phyloP scores from a whole-genome alignment of 2,113 vertebrate genomes.

The Atractosteus spatula region DNA sequence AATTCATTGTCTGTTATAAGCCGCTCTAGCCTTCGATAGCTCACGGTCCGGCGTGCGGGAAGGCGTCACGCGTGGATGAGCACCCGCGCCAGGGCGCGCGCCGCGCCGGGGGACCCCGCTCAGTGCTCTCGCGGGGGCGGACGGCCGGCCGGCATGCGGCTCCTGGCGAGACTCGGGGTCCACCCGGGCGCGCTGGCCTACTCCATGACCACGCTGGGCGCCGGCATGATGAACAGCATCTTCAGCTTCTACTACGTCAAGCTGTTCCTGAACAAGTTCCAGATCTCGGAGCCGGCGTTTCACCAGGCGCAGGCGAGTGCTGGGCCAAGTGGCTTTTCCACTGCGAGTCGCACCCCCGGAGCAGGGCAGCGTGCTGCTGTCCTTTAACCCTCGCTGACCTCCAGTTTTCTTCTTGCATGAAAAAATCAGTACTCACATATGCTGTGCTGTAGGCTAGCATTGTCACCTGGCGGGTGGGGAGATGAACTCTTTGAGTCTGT shows the following conservation, averaged over 20 bases:
- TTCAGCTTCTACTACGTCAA: constrained; percentile 93
- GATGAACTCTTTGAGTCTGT: too few species aligned
- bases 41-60: neutral
- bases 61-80: neutral
- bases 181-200: constrained; percentile 73
- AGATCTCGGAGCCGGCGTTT: constrained; percentile 80
- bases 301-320: constrained; percentile 77
- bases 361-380: too few species aligned
- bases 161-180: constrained; percentile 42
- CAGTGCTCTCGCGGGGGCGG: too few species aligned
- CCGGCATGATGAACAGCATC: constrained; percentile 83
- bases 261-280: constrained; percentile 80
- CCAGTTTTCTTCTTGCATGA: too few species aligned
- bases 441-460: too few species aligned
- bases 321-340: too few species aligned
- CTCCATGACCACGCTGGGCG: constrained; percentile 81
- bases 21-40: too few species aligned
- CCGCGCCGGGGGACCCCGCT: neutral
- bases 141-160: constrained; percentile 38
- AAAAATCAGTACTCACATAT: too few species aligned
- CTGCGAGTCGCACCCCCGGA: too few species aligned
- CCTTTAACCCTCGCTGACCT: too few species aligned
- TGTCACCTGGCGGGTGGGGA: too few species aligned
- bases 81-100: neutral
- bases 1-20: too few species aligned